phyloP scores from a whole-genome alignment of 2,797 vertebrate genomes.

The Lacerta agilis region DNA sequence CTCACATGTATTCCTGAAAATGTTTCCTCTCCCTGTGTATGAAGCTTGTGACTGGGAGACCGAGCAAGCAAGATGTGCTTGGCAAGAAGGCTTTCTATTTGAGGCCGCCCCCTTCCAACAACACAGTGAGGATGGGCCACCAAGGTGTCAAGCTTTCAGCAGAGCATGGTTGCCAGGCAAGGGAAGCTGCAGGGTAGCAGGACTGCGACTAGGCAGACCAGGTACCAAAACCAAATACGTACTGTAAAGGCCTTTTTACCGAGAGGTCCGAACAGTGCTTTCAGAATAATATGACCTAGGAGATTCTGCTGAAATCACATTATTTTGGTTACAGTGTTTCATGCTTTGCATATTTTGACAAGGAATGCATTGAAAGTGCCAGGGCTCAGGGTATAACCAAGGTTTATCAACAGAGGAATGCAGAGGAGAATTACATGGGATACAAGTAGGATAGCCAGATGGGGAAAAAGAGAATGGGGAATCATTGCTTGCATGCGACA shows the following conservation, averaged over 20 bases:
- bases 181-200: too few species aligned
- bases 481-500: too few species aligned
- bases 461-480: not conserved
- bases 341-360: not conserved
- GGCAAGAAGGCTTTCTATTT: not conserved
- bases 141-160: not conserved
- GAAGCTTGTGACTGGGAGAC: not conserved
- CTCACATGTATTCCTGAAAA: not conserved
- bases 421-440: not conserved
- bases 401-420: not conserved
- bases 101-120: not conserved
- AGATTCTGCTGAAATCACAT: not conserved
- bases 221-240: not conserved
- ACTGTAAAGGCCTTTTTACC: not conserved
- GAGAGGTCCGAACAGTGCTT: not conserved
- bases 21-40: not conserved
- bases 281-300: not conserved
- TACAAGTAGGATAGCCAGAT: not conserved
- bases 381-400: not conserved
- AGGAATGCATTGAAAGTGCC: not conserved
- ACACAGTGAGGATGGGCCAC: not conserved
- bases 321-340: too few species aligned
- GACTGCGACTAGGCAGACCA: too few species aligned
- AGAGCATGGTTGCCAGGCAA: not conserved
- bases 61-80: not conserved